phyloP scores from a whole-genome alignment of 2,888 invertebrate species.

The Nipponacmea schrenckii region DNA sequence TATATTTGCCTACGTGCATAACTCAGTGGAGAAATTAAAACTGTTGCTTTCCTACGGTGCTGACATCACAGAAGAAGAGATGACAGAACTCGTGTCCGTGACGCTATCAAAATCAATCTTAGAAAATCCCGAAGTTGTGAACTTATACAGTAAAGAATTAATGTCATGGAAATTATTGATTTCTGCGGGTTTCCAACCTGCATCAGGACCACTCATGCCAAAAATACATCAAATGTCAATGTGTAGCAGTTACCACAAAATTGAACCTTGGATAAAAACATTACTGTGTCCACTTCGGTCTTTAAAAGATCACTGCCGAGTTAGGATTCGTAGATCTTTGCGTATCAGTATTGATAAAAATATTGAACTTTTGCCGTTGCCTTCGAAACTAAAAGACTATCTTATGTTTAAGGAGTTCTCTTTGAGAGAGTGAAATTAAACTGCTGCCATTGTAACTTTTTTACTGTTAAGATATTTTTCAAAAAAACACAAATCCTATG shows the following conservation, averaged over 20 bases:
- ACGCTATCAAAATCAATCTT: slow-evolving; percentile 57
- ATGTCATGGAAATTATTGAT: slow-evolving; percentile 53
- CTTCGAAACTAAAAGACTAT: slow-evolving; percentile 41
- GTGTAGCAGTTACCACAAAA: slow-evolving; percentile 57
- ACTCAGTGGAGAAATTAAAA: slow-evolving; percentile 58
- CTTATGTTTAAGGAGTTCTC: slow-evolving; percentile 42
- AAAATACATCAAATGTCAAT: slow-evolving; percentile 54
- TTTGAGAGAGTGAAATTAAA: background rate
- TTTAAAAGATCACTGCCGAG: slow-evolving; percentile 51
- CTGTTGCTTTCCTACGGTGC: slow-evolving; percentile 59
- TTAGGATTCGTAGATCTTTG: slow-evolving; percentile 44
- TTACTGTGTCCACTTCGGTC: slow-evolving; percentile 47
- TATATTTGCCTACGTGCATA: slow-evolving; percentile 59
- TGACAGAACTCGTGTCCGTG: slow-evolving; percentile 57
- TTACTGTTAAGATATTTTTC: no score
- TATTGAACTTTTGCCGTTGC: slow-evolving; percentile 46
- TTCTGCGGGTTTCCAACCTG: slow-evolving; percentile 53
- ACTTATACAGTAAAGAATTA: slow-evolving; percentile 52
- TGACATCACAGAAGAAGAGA: slow-evolving; percentile 52
- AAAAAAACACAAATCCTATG: no score
- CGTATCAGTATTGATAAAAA: slow-evolving; percentile 44
- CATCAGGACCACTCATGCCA: slow-evolving; percentile 39
- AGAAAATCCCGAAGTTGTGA: slow-evolving; percentile 59
- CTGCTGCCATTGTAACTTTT: no score
- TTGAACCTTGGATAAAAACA: slow-evolving; percentile 52